Percentiles rank a stretch among this genome's conserved stretches.
Conservation (phyloP, 2,113 vertebrate species). For the Phylloscopus trochilus region DNA sequence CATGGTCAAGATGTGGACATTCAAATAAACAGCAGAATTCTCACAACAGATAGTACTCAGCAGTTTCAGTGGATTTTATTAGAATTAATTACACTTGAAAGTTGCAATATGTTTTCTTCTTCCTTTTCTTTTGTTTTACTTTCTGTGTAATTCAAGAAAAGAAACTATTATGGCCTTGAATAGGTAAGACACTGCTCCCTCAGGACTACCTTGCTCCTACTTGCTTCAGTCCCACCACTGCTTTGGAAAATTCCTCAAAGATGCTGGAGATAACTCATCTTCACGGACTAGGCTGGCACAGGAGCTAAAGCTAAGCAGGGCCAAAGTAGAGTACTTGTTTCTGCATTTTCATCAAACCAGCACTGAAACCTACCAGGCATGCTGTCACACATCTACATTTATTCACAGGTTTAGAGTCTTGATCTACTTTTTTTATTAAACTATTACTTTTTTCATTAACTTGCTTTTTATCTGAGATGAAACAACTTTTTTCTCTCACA, state of each 20-base stretch:
- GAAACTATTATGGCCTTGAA: neutral
- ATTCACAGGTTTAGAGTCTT: neutral
- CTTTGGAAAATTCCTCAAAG: neutral
- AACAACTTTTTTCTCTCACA: neutral
- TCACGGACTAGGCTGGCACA: neutral
- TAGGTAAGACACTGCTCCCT: neutral
- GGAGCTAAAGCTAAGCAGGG: neutral
- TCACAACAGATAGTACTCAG: neutral
- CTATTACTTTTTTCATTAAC: neutral
- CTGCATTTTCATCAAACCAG: neutral
- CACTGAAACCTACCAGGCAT: neutral
- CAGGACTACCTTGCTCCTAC: neutral
- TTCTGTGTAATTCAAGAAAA: neutral
- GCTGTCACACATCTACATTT: neutral
- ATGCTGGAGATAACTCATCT: neutral
- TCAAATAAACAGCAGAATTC: neutral
- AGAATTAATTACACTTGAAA: neutral
- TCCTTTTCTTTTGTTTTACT: neutral
- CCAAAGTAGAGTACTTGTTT: neutral
- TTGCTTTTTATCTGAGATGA: neutral
- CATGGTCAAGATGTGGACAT: fast-evolving
- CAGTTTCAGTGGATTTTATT: neutral
- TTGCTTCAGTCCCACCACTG: neutral
- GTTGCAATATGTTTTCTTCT: neutral
- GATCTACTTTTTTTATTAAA: neutral